Percentiles rank a stretch among this genome's conserved stretches.
phyloP scores from a whole-genome alignment of 2,888 invertebrate genomes.

The Eupithecia inturbata region DNA sequence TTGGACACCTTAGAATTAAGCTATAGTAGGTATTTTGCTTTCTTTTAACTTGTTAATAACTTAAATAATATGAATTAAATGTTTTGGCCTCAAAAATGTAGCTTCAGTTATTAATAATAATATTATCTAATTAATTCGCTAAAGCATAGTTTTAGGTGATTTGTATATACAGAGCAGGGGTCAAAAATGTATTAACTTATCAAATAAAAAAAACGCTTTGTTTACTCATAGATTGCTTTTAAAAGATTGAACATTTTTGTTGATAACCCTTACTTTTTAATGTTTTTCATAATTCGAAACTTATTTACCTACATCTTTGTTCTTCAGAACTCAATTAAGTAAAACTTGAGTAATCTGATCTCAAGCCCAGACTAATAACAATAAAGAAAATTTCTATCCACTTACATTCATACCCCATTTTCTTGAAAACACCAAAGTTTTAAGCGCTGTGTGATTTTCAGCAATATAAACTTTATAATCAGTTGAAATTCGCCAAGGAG shows the following conservation, averaged over 20 bases:
- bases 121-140: too few species aligned
- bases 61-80: not conserved
- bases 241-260: not conserved
- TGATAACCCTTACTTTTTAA: not conserved
- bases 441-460: conserved; percentile 39
- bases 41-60: not conserved
- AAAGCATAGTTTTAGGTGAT: too few species aligned
- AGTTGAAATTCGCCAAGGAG: conserved; percentile 17
- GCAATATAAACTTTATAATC: conserved; percentile 40
- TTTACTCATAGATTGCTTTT: not conserved
- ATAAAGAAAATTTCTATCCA: conserved; percentile 36
- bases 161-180: too few species aligned
- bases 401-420: conserved; percentile 39
- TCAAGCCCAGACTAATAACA: conserved; percentile 23
- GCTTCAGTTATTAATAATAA: too few species aligned
- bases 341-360: conserved; percentile 8
- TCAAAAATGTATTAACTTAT: too few species aligned
- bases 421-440: conserved; percentile 37
- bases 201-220: too few species aligned
- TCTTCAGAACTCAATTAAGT: conserved; percentile 10
- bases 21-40: not conserved
- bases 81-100: too few species aligned
- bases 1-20: too few species aligned
- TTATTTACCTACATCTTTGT: not conserved
- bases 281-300: not conserved